phyloP scores from a whole-genome alignment of 2,797 vertebrate genomes.

The Eulemur rubriventer region DNA sequence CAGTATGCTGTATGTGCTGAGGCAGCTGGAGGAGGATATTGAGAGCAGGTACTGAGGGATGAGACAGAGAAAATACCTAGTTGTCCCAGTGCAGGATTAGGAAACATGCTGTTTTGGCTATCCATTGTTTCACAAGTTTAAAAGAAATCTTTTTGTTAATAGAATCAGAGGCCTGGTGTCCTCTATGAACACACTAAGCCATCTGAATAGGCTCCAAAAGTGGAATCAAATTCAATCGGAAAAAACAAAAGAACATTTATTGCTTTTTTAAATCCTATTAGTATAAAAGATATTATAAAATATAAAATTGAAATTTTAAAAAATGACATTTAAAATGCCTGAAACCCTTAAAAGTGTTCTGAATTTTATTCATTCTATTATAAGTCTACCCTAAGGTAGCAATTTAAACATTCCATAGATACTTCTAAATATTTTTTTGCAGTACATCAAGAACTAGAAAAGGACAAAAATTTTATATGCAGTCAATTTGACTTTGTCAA shows the following conservation, averaged over 20 bases:
- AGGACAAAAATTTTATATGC: neutral
- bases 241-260: neutral
- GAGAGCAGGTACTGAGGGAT: neutral
- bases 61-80: neutral
- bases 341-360: neutral
- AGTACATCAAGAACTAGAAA: neutral
- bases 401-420: neutral
- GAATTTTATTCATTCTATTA: neutral
- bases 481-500: neutral
- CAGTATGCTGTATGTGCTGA: neutral
- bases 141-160: neutral
- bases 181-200: neutral
- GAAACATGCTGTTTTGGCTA: neutral
- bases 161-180: neutral
- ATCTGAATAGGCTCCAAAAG: neutral
- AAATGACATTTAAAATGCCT: neutral
- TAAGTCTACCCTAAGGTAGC: neutral
- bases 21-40: neutral
- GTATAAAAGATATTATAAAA: neutral
- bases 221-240: neutral
- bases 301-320: neutral
- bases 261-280: neutral
- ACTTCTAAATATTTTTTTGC: conserved; percentile 20
- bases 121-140: neutral
- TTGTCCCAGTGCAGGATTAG: neutral